A percentile compares a stretch with the other conserved stretches of the same genome.
phyloP scores from a whole-genome alignment of 2,888 invertebrate species.

The Zygogramma bicolorata region DNA sequence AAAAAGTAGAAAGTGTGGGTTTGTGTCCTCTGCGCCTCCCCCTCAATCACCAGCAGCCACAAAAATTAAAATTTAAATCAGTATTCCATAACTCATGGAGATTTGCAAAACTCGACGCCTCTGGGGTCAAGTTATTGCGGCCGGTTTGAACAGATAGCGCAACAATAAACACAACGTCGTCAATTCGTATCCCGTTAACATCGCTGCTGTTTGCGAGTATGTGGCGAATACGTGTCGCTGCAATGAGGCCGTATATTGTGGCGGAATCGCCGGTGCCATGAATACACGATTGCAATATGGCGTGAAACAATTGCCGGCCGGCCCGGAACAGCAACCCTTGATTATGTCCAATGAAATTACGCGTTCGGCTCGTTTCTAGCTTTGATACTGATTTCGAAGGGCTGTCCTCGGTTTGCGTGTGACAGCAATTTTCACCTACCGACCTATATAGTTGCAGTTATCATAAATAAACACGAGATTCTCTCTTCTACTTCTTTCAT shows the following conservation, averaged over 20 bases:
- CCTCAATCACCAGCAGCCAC: no score
- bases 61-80: no score
- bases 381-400: neutral
- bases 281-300: neutral
- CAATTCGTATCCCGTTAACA: neutral
- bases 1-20: no score
- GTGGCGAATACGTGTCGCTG: slow-evolving; percentile 3
- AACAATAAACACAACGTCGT: neutral
- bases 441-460: no score
- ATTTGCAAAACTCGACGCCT: no score
- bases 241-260: slow-evolving; percentile 1
- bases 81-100: no score
- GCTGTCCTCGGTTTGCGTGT: no score
- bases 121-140: no score
- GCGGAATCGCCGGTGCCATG: neutral
- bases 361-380: neutral
- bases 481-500: no score
- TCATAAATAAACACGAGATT: no score
- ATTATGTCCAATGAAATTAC: neutral
- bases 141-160: neutral
- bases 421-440: no score
- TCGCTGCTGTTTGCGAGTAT: neutral
- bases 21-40: no score
- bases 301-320: neutral
- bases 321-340: neutral